Conservation (phyloP, 2,888 invertebrate genomes). For the Drosophila infuscata region DNA sequence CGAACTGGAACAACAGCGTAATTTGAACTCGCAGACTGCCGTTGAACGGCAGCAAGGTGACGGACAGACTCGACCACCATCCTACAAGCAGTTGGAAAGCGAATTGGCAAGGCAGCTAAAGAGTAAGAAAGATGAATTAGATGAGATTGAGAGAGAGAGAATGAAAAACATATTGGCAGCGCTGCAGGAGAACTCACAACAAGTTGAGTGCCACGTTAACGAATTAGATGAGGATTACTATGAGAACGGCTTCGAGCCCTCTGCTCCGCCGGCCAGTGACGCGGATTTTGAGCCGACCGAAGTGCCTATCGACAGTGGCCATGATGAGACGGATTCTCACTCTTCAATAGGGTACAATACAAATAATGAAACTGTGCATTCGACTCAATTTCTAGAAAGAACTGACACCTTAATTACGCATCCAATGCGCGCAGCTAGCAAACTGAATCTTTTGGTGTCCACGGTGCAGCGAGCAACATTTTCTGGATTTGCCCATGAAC, state of each 20-base stretch:
- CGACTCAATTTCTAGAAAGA: not conserved
- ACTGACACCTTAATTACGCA: not conserved
- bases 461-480: constrained; percentile 47
- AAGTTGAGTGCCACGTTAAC: accelerated
- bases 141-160: constrained; percentile 21
- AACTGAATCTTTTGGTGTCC: constrained; percentile 26
- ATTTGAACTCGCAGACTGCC: not conserved
- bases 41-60: constrained; percentile 31
- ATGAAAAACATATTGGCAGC: constrained; percentile 17
- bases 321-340: not conserved
- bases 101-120: accelerated
- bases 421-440: constrained; percentile 8
- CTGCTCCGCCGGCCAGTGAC: constrained; percentile 5
- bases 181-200: constrained; percentile 13
- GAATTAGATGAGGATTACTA: not conserved
- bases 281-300: not conserved
- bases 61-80: constrained; percentile 1
- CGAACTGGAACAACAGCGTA: not conserved
- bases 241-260: not conserved
- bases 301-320: not conserved
- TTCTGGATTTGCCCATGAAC: constrained; percentile 32
- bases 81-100: not conserved
- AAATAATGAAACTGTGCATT: not conserved
- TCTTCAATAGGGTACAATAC: not conserved
- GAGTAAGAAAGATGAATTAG: constrained; percentile 5